Base-by-base conservation (phyloP, 2,888 invertebrate genomes). In the Watsonalla cultraria region DNA sequence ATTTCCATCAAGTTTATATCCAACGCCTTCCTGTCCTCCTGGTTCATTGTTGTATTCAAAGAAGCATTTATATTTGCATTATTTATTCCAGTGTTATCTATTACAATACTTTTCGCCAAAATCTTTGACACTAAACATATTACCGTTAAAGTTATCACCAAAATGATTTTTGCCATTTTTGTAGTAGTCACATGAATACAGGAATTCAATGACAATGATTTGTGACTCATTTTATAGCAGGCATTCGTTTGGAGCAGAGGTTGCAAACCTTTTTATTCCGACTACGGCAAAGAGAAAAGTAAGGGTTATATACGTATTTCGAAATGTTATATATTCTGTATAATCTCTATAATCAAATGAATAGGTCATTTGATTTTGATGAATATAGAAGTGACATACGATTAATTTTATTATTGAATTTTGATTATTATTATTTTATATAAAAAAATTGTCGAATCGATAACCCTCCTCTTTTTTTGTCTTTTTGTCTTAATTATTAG, bases 1-100 rank as follows among this genome's bases (percentile, higher is more conserved):
- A 90, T 70, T 0, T 71, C 74, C 46, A 80, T 69, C 5, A 91
- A 62, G 65, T 92, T 84, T 11, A 87, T 57, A 42, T 69, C 68
- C 35, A 62, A 61, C 37, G 60, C 54, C 2, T 54, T 61, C 49
- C 58, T 55, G 55, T 60, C 56, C 6, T 55, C 55, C 57, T 59
- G 61, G 58, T 58, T 42, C 2, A 47, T 51, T 0, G 47, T 39
- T 0, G 51, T 50, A 0, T 54, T 58, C 14, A 55, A 49, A 48
- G 7, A 42, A 42, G 42, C 42, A 42, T 42, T 24, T 24, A 24
- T 24, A 24, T 24, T 24, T 24, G 50, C 51, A 51, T 56, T 50
- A 8, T 52, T 53, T 4, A 50, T 45, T 2, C 53, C 45, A 14
- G 49, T 45, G 45, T 42, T 55, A 1, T 47, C 39, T 37, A 47